Evolutionary conservation across 1,140 invertebrate species (phyloP).

Genomic region (Drosophila equinoxialis): DNA sequence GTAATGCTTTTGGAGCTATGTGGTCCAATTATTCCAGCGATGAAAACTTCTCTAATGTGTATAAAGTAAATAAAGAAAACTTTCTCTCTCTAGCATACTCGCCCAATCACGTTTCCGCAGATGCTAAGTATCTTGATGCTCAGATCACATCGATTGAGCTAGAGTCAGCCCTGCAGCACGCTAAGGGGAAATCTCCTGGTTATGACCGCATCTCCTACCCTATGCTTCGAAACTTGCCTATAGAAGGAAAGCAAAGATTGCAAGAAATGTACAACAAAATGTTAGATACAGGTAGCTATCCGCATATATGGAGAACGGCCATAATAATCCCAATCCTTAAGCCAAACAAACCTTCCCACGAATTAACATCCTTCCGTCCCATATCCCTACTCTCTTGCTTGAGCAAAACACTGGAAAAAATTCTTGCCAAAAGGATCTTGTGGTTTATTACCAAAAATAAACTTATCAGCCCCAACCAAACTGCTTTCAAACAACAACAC

Average conservation of each 20-base stretch:
- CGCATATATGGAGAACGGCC: slow-evolving; percentile 20
- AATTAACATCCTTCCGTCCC: background rate
- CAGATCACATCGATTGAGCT: background rate
- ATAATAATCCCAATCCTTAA: slow-evolving; percentile 31
- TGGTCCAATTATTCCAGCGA: background rate
- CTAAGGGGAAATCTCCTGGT: slow-evolving; percentile 3
- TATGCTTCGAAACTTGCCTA: slow-evolving; percentile 2
- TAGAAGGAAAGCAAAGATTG: slow-evolving; percentile 9
- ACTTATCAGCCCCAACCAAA: too few species aligned
- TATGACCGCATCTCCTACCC: slow-evolving; percentile 2
- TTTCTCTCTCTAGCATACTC: too few species aligned
- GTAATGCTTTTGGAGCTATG: slow-evolving; percentile 6
- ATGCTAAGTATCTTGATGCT: slow-evolving; percentile 6
- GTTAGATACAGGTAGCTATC: slow-evolving; percentile 2
- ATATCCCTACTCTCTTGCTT: background rate
- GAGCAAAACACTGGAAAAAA: too few species aligned
- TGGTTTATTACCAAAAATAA: too few species aligned
- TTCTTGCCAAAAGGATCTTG: too few species aligned
- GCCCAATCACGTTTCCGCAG: too few species aligned
- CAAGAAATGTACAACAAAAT: slow-evolving; percentile 7
- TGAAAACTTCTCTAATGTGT: background rate
- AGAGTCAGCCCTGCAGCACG: slow-evolving; percentile 2
- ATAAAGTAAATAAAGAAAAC: background rate
- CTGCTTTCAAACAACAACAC: too few species aligned
- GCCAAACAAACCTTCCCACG: slow-evolving; percentile 6